Evolutionary conservation across 2,113 vertebrate species (phyloP), one percentile per base, ranked within the genome.

Genomic region (Chaenogobius annularis): DNA sequence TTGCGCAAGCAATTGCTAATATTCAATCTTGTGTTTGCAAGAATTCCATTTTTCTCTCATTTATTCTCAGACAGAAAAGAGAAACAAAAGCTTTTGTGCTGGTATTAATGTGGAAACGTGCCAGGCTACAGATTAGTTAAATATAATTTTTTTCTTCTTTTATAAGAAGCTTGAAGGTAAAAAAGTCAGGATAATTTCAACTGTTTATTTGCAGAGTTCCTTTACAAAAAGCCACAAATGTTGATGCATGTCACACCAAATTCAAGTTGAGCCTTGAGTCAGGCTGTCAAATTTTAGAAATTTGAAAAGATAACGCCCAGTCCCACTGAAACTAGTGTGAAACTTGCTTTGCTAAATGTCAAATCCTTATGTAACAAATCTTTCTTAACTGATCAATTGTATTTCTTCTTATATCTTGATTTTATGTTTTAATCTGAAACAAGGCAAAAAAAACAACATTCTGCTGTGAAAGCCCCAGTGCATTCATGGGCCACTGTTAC

Each of bases 91-190:
- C 47, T 40, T 59, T 46, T 55, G 35, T 20, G 26, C 44, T 26
- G 35, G 59, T 76, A 83, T 78, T 76, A 82, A 82, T 78, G 78
- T 83, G 70, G 69, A 76, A 85, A 77, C 64, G 12, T 75, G 69
- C 43, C 35, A 19, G 47, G 37, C 70, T 66, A 70, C 80, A 78
- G 47, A 75, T 56, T 40, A 58, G 66, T 77, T 40, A 75, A 73
- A 65, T 22, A 58, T 73, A 65, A 78, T 75, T 79, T n/a, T 52
- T 9, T 10, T 54, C n/a, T 10, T 20, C 73, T 10, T 35, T 35
- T 35, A 35, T 35, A 35, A 35, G 35, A 23, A 69, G 61, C 72
- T 73, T 43, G 63, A 71, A 69, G 74, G 70, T 62, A 74, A 69
- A 74, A 80, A 6, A 46, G 44, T 7, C 47, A 50, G 6, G 37